Evolutionary conservation across 1,140 invertebrate species (phyloP).

Genomic region (Drosophila melanogaster): DNA sequence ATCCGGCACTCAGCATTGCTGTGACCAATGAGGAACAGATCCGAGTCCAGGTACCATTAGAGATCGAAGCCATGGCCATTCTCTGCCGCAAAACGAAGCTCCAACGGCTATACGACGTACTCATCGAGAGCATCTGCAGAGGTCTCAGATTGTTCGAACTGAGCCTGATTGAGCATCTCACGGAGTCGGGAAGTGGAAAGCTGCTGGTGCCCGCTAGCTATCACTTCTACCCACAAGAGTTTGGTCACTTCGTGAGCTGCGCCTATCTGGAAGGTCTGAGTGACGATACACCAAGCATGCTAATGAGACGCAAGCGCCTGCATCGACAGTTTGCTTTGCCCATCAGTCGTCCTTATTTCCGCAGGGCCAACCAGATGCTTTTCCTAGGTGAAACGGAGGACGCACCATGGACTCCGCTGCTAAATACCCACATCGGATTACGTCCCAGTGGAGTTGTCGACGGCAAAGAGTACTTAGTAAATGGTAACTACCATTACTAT

Average conservation of each 20-base stretch:
- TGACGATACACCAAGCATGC: conserved; percentile 85
- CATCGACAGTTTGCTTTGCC: conserved; percentile 90
- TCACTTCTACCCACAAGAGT: conserved; percentile 85
- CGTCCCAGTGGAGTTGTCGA: conserved; percentile 85
- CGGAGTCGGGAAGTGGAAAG: conserved; percentile 47
- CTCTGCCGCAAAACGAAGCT: conserved; percentile 88
- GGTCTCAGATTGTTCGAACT: conserved; percentile 88
- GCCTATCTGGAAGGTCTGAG: conserved; percentile 88
- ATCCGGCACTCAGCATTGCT: conserved; percentile 62
- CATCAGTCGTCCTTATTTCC: conserved; percentile 89
- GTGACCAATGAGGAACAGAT: conserved; percentile 59
- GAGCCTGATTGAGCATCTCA: conserved; percentile 85
- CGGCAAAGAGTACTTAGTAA: conserved; percentile 87
- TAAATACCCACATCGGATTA: conserved; percentile 90
- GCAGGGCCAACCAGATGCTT: conserved; percentile 88
- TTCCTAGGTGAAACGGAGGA: conserved; percentile 86
- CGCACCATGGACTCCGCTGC: conserved; percentile 86
- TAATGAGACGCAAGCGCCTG: conserved; percentile 88
- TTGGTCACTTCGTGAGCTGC: conserved; percentile 91
- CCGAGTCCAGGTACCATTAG: conserved; percentile 86
- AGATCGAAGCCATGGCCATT: conserved; percentile 90
- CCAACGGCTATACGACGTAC: conserved; percentile 88
- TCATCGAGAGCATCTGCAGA: conserved; percentile 90
- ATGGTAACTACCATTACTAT: conserved; percentile 96
- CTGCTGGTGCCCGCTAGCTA: conserved; percentile 78